Evolutionary conservation across 2,888 invertebrate species (phyloP).

Genomic region (Agrilus mali): DNA sequence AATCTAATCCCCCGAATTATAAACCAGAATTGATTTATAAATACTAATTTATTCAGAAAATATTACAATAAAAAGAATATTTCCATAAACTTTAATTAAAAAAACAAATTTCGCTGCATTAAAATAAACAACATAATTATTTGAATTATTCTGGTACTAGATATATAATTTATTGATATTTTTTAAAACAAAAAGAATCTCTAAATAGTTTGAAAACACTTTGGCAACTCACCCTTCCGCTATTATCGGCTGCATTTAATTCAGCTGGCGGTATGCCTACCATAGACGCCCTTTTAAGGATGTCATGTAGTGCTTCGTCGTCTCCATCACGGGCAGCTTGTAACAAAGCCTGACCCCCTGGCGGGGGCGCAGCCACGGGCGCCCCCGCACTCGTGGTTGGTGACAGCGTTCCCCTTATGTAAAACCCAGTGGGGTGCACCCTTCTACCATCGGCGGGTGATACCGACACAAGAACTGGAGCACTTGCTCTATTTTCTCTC

Average conservation of each 20-base stretch:
- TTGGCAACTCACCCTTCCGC: constrained; percentile 41
- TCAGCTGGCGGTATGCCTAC: constrained; percentile 33
- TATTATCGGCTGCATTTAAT: constrained; percentile 41
- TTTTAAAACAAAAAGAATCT: too few relatives aligned
- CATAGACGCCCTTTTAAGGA: constrained; percentile 32
- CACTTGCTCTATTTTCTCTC: background rate
- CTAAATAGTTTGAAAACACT: too few relatives aligned
- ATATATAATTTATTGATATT: too few relatives aligned
- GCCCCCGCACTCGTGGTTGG: constrained; percentile 29
- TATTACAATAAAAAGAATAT: too few relatives aligned
- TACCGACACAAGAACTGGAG: constrained; percentile 21
- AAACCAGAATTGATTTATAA: too few relatives aligned
- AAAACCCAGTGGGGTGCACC: constrained; percentile 30
- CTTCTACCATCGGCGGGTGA: constrained; percentile 27
- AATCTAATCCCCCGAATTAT: too few relatives aligned
- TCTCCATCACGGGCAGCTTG: constrained; percentile 43
- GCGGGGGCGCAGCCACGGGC: constrained; percentile 23
- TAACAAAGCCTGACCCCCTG: constrained; percentile 32
- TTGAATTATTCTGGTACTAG: too few relatives aligned
- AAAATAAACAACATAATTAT: too few relatives aligned
- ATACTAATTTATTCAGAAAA: too few relatives aligned
- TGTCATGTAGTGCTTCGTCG: constrained; percentile 33
- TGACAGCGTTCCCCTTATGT: constrained; percentile 34
- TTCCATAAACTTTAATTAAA: too few relatives aligned
- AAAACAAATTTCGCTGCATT: too few relatives aligned